Base-by-base conservation (phyloP, 2,888 invertebrate species). In the Cheiracanthium punctorium region DNA sequence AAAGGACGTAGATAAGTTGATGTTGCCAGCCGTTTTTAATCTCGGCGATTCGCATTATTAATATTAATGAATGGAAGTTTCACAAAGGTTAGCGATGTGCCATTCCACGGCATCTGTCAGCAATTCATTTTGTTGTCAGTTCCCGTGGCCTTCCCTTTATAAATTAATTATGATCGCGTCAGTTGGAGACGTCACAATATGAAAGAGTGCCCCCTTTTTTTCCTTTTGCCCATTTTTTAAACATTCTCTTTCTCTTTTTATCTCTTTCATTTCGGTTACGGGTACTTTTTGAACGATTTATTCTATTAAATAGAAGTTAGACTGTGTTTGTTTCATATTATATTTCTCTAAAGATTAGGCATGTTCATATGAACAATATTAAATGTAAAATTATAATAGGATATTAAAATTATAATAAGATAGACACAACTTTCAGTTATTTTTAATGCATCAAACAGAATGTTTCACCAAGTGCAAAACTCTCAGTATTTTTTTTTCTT, bases 81-180 rank as follows among this genome's bases (percentile, higher is more conserved):
- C 67, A 32, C 5, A 48, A 67, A 77, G 84, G 67, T 82, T 82
- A 76, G 76, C 43, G 37, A 58, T 48, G 58, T 58, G 74, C 69
- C 73, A 74, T 73, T 69, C 79, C 79, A 70, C 73, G 73, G 79
- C 73, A 73, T 79, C 84, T 85, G 84, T 85, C 84, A 85, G 77
- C 84, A 79, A 85, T 85, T 79, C 74, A 79, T 85, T 85, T 85
- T 85, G 79, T 79, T 73, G 79, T 85, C 84, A 85, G 79, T 85
- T 79, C 37, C 48, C 32, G 70, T 32, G 41, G 79, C 71, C 64
- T 48, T 37, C 69, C 43, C 73, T 73, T 85, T 79, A 85, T 85
- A 85, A 85, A 85, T 85, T 85, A 85, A 85, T 85, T 85, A 85
- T 43, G 20, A 73, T 69, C 67, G 74, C 84, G 74, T 85, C 79